Base-by-base conservation (phyloP, 2,888 invertebrate genomes). In the Lepas anatifera region DNA sequence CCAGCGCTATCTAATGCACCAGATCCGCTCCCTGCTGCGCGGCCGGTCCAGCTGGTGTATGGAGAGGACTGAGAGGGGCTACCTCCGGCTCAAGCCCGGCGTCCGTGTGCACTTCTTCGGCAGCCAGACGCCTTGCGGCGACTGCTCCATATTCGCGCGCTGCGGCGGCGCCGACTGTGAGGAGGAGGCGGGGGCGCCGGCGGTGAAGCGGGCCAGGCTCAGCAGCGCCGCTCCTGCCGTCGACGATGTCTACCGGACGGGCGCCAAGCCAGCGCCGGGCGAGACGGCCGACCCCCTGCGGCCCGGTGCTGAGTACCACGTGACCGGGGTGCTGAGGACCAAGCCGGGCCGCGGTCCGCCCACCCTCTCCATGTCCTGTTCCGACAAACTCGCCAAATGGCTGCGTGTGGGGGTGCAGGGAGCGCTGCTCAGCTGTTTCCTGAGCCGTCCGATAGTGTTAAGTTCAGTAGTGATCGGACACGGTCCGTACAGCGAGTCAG, bases 341-440 rank as follows among this genome's bases (percentile, higher is more conserved):
- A 96, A 96, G 80, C 95, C 95, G 39, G 95, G 95, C 0, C 84
- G 94, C 76, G 96, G 96, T 0, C 89, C 92, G 78, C 87, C 87
- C 67, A 95, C 96, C 0, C 79, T 90, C 58, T 94, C 94, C 16
- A 87, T 95, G 76, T 94, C 94, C 0, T 97, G 96, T 79, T 95
- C 94, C 79, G 96, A 97, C 80, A 97, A 97, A 83, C 81, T 97
- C 22, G 87, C 93, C 3, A 87, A 88, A 76, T 97, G 96, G 96
- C 87, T 89, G 77, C 82, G 89, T 72, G 77, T 93, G 43, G 95
- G 96, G 0, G 78, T 92, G 37, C 95, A 84, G 82, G 95, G 96
- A 6, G 86, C 90, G 6, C 80, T 96, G 6, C 78, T 95, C 67
- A 86, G 86, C 73, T 79, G 86, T 72, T 78, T 95, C 37, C 79